Conservation (phyloP, 2,797 vertebrate genomes). For the Somateria mollissima region DNA sequence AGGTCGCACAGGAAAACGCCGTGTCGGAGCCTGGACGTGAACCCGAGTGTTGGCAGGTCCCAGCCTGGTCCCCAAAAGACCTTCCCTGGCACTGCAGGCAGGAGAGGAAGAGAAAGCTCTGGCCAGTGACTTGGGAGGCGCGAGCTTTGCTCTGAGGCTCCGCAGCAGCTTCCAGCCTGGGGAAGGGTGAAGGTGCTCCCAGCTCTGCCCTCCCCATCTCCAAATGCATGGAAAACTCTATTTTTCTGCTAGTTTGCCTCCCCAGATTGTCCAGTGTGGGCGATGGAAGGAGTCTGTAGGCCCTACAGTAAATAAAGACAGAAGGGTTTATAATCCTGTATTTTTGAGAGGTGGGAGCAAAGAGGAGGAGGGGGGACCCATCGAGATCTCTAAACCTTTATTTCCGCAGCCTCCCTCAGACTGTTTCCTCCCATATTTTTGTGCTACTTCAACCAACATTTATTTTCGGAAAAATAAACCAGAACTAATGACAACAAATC, state of each 20-base stretch:
- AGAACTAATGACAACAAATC: slow-evolving; percentile 37
- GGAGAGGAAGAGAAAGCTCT: neutral
- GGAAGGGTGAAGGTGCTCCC: neutral
- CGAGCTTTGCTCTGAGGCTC: neutral
- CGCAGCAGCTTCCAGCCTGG: rapidly evolving
- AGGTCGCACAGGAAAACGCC: neutral
- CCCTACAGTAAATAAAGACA: neutral
- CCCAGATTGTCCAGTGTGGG: rapidly evolving
- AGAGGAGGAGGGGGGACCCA: neutral
- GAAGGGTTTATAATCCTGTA: neutral
- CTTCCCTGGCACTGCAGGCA: neutral
- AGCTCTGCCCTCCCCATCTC: neutral
- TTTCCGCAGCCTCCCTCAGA: neutral
- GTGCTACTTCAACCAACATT: slow-evolving; percentile 16
- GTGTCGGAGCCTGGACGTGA: neutral
- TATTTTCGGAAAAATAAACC: slow-evolving; percentile 44
- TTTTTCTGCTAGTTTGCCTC: neutral
- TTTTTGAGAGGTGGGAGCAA: neutral
- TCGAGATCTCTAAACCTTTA: neutral
- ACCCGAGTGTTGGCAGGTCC: too few relatives aligned
- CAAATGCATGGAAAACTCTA: neutral
- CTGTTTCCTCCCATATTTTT: slow-evolving; percentile 9
- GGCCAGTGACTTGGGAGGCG: rapidly evolving
- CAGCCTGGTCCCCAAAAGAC: neutral
- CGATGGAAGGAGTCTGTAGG: neutral